Conservation (phyloP, 2,888 invertebrate genomes). For the Ophion obscuratus region DNA sequence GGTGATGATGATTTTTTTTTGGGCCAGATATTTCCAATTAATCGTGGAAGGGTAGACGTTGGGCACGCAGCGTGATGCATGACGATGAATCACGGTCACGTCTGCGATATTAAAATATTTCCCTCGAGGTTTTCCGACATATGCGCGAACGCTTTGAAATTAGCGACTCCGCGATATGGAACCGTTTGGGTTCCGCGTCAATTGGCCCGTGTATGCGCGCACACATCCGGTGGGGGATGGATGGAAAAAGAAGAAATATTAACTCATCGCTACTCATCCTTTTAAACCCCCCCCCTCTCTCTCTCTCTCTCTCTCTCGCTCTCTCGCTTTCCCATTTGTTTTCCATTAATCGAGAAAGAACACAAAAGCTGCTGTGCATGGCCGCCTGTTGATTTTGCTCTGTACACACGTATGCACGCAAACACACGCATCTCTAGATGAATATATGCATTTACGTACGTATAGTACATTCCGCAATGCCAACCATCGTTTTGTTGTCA, state of each 20-base stretch:
- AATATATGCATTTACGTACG: conserved; percentile 10
- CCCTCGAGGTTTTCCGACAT: conserved; percentile 49
- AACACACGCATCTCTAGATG: conserved; percentile 8
- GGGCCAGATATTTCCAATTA: conserved; percentile 40
- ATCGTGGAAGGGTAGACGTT: conserved; percentile 14
- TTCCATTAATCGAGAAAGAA: conserved; percentile 69
- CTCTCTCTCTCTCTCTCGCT: neutral
- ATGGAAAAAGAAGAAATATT: conserved; percentile 41
- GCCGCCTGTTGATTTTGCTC: conserved; percentile 79
- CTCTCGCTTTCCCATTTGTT: conserved; percentile 55
- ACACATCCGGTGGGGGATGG: conserved; percentile 5
- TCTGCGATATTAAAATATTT: conserved; percentile 57
- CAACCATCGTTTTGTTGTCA: conserved; percentile 21
- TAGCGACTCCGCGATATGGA: conserved; percentile 61
- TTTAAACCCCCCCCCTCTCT: neutral
- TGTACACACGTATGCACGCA: conserved; percentile 43
- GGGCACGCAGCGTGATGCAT: conserved; percentile 3
- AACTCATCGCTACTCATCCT: conserved; percentile 46
- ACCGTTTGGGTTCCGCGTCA: conserved; percentile 50
- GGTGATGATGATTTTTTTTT: conserved; percentile 33
- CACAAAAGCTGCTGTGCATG: conserved; percentile 71
- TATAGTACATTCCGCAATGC: conserved; percentile 17
- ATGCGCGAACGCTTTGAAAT: conserved; percentile 60
- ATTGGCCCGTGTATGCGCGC: conserved; percentile 47
- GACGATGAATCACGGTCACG: conserved; percentile 23